These are phyloP conservation scores for Nomia melanderi DNA, from an alignment of 1,140 invertebrate genomes.

Conservation along the genomic window DNA sequence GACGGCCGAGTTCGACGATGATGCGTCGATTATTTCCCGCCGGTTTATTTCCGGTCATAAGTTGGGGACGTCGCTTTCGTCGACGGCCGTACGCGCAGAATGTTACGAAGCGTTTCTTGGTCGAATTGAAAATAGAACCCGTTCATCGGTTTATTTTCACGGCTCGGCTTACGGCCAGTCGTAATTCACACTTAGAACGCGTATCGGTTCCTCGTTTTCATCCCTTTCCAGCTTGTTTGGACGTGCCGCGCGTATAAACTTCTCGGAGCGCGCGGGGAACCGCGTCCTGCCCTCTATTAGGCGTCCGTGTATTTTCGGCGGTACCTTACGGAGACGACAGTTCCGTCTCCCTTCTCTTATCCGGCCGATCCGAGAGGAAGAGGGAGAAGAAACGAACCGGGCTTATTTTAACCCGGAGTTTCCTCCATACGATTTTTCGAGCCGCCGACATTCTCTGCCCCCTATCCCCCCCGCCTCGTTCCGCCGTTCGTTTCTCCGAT, in stretches of 20 bases:
- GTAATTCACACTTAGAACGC: slow-evolving; percentile 19
- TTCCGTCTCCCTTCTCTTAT: background rate
- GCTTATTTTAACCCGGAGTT: slow-evolving; percentile 50
- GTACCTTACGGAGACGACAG: slow-evolving; percentile 25
- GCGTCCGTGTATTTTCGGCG: slow-evolving; percentile 37
- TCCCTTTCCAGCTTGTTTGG: slow-evolving; percentile 23
- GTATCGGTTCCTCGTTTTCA: slow-evolving; percentile 25
- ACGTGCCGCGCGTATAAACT: slow-evolving; percentile 16
- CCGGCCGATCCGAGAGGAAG: background rate
- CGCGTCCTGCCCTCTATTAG: slow-evolving; percentile 14
- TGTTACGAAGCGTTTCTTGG: too few relatives aligned
- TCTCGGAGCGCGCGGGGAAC: background rate
- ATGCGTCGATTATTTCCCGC: background rate
- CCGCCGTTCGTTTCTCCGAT: background rate
- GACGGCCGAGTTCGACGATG: background rate
- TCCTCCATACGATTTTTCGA: slow-evolving; percentile 42
- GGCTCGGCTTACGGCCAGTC: background rate
- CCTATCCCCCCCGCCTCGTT: too few relatives aligned
- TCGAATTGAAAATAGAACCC: background rate
- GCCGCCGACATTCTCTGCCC: background rate
- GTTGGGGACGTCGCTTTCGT: background rate
- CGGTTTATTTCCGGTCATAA: slow-evolving; percentile 18
- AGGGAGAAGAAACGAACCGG: background rate
- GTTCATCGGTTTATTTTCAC: slow-evolving; percentile 20
- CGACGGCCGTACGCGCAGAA: too few relatives aligned